phyloP scores from a whole-genome alignment of 2,797 vertebrate genomes.

The Eleutherodactylus coqui region DNA sequence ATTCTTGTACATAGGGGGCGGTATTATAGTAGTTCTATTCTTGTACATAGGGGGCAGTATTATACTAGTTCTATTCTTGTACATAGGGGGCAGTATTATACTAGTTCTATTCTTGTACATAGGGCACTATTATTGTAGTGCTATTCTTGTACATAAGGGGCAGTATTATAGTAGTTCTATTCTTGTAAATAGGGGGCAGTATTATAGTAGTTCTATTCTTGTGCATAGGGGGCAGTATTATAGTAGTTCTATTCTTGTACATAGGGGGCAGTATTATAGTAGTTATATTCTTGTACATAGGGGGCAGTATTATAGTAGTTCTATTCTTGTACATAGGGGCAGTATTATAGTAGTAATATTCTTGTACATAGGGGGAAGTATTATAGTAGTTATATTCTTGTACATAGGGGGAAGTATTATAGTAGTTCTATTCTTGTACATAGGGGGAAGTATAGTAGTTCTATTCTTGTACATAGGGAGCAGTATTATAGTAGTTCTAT shows the following conservation, averaged over 20 bases:
- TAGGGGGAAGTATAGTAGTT: constrained; percentile 10
- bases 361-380: background rate
- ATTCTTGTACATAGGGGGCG: background rate
- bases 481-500: background rate
- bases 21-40: constrained; percentile 25
- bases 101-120: constrained; percentile 13
- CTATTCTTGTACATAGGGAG: constrained; percentile 1
- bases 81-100: constrained; percentile 11
- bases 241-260: background rate
- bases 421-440: constrained; percentile 11
- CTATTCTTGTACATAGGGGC: background rate
- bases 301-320: constrained; percentile 1
- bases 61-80: constrained; percentile 4
- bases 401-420: background rate
- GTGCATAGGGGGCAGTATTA: background rate
- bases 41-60: constrained; percentile 15
- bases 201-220: constrained; percentile 9
- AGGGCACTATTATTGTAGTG: constrained; percentile 11
- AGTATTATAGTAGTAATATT: constrained; percentile 20
- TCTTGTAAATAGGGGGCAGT: background rate
- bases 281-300: constrained; percentile 14
- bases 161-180: constrained; percentile 26
- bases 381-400: constrained; percentile 19
- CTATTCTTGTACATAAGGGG: background rate
- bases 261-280: constrained; percentile 7